A percentile compares a stretch with the other conserved stretches of the same genome.
Evolutionary conservation across 92 coral and sea anemone genomes (phyloP).

Genomic region (Phenganax marumi): DNA sequence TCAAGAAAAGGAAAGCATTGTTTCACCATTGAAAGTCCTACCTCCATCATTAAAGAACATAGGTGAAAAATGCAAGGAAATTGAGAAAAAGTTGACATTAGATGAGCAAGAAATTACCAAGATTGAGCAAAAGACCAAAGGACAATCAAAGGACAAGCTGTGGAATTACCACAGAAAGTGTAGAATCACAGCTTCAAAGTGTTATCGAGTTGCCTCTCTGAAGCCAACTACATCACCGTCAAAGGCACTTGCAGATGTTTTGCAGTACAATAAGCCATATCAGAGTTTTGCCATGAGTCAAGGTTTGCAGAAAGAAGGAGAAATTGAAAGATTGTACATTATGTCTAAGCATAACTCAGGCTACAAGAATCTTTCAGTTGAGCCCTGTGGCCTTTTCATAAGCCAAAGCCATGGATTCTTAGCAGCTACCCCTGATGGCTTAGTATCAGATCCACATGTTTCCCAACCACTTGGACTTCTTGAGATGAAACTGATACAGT

Average conservation of each 20-base stretch:
- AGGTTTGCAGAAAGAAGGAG: constrained; percentile 49
- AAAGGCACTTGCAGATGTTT: constrained; percentile 27
- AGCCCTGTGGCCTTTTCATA: constrained; percentile 51
- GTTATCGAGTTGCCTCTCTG: constrained; percentile 21
- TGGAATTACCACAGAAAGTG: constrained; percentile 35
- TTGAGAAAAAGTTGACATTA: constrained; percentile 39
- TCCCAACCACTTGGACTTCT: constrained; percentile 46
- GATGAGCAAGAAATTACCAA: constrained; percentile 31
- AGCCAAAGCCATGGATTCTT: constrained; percentile 44
- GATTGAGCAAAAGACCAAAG: constrained; percentile 19
- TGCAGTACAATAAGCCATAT: constrained; percentile 41
- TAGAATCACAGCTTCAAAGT: constrained; percentile 34
- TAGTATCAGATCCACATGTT: constrained; percentile 49
- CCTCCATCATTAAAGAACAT: constrained; percentile 38
- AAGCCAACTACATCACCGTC: constrained; percentile 33
- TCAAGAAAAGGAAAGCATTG: too few relatives aligned
- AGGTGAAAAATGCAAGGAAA: constrained; percentile 38
- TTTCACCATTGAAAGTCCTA: constrained; percentile 66
- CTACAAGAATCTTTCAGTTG: constrained; percentile 37
- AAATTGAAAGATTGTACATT: constrained; percentile 32
- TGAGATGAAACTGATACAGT: constrained; percentile 49
- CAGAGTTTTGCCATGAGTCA: constrained; percentile 42
- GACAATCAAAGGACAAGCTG: constrained; percentile 17
- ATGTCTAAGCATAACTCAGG: constrained; percentile 32
- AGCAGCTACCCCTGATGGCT: constrained; percentile 56